Conservation (phyloP, 1,140 invertebrate species). For the Cephus cinctus region DNA sequence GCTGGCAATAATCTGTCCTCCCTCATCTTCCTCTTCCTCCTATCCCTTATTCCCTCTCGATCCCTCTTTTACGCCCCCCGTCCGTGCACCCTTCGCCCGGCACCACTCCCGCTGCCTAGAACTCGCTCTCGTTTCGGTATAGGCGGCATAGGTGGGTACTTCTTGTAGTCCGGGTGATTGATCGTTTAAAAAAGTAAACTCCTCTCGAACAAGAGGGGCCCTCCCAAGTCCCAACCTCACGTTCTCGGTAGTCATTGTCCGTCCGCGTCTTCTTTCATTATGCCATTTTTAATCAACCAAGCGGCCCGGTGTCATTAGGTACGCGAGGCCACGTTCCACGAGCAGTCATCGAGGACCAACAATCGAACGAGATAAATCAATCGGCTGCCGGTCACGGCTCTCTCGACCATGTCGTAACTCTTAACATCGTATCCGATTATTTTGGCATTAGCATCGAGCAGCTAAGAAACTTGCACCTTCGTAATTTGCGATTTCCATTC, state of each 20-base stretch:
- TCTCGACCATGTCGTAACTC: too few species aligned
- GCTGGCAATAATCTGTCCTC: constrained; percentile 10
- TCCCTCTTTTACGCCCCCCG: constrained; percentile 23
- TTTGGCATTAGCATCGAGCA: too few species aligned
- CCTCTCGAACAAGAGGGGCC: constrained; percentile 6
- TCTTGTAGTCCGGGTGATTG: constrained; percentile 45
- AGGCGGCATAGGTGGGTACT: constrained; percentile 36
- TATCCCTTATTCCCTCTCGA: constrained; percentile 8
- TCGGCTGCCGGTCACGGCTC: constrained; percentile 42
- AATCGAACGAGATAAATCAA: constrained; percentile 47
- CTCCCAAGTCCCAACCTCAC: constrained; percentile 13
- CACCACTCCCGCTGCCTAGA: too few species aligned
- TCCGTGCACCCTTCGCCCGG: too few species aligned
- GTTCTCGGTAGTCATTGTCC: constrained; percentile 35
- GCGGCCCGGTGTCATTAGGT: constrained; percentile 30
- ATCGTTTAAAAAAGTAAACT: constrained; percentile 44
- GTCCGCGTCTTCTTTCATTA: constrained; percentile 42
- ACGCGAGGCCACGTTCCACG: constrained; percentile 4
- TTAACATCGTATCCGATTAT: too few species aligned
- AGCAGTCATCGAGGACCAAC: constrained; percentile 10
- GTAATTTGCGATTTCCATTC: too few species aligned
- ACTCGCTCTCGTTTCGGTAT: constrained; percentile 26
- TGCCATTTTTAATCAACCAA: constrained; percentile 48
- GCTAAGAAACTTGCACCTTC: too few species aligned
- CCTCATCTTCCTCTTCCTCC: neutral